Conservation (phyloP, 2,113 vertebrate genomes). For the Heliornis fulica region DNA sequence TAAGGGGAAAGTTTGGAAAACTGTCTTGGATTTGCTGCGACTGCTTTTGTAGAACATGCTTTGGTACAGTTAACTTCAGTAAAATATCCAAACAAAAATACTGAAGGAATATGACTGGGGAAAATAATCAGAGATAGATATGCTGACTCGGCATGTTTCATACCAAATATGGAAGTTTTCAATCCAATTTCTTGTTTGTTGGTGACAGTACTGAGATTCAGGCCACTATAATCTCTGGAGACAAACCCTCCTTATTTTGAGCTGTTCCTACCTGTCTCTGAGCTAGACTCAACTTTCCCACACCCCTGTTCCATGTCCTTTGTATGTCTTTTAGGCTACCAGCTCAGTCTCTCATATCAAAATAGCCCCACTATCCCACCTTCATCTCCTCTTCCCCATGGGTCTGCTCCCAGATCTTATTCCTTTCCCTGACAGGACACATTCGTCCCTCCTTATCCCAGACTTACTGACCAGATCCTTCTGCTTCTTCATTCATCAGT, state of each 20-base stretch:
- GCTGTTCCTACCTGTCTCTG: neutral
- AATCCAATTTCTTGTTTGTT: neutral
- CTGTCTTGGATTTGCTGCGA: accelerated
- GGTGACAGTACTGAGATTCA: neutral
- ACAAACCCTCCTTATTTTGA: neutral
- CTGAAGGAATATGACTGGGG: neutral
- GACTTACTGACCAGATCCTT: neutral
- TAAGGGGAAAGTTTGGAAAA: neutral
- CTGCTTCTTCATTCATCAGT: neutral
- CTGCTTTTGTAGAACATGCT: neutral
- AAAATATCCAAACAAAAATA: neutral
- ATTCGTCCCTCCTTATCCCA: neutral
- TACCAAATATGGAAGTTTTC: neutral
- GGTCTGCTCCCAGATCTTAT: neutral
- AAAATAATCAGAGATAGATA: neutral
- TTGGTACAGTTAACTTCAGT: neutral
- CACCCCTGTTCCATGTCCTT: neutral
- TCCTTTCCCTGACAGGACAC: neutral
- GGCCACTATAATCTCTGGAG: neutral
- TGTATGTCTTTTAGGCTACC: neutral
- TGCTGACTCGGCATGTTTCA: neutral
- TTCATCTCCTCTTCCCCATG: neutral
- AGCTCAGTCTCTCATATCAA: neutral
- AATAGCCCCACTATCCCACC: neutral
- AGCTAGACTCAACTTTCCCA: neutral